Percentiles rank a stretch among this genome's conserved stretches.
These are phyloP conservation scores for Neodon shergylaensis DNA, from an alignment of 2,113 vertebrate genomes.

Conservation along the genomic window DNA sequence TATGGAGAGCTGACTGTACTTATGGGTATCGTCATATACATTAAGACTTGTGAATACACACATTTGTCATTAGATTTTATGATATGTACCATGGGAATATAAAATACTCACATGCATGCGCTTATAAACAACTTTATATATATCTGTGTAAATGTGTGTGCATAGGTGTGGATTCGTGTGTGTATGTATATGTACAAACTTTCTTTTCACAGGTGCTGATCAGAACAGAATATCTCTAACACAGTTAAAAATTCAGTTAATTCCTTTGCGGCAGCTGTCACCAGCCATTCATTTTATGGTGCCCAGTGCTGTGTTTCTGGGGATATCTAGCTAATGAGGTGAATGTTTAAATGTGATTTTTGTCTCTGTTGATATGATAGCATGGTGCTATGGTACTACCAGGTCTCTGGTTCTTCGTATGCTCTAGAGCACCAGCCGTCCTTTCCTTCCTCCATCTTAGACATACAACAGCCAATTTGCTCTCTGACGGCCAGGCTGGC, in stretches of 20 bases:
- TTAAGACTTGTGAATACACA: neutral
- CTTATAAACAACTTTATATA: neutral
- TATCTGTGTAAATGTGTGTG: neutral
- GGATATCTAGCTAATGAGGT: neutral
- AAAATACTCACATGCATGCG: neutral
- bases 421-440: neutral
- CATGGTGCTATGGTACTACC: too few species aligned
- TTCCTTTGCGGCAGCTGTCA: neutral
- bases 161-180: neutral
- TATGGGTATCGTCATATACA: neutral
- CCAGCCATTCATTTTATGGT: neutral
- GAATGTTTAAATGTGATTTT: neutral
- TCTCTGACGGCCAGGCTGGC: neutral
- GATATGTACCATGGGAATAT: neutral
- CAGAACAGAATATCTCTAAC: neutral
- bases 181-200: neutral
- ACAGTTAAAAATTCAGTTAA: conserved; percentile 10
- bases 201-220: neutral
- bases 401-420: neutral
- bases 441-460: neutral
- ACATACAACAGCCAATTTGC: neutral
- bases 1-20: neutral
- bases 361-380: neutral
- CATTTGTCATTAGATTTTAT: neutral
- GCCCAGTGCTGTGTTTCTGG: neutral